Conservation (phyloP, 2,113 vertebrate species). For the Mormyrus iriodes region DNA sequence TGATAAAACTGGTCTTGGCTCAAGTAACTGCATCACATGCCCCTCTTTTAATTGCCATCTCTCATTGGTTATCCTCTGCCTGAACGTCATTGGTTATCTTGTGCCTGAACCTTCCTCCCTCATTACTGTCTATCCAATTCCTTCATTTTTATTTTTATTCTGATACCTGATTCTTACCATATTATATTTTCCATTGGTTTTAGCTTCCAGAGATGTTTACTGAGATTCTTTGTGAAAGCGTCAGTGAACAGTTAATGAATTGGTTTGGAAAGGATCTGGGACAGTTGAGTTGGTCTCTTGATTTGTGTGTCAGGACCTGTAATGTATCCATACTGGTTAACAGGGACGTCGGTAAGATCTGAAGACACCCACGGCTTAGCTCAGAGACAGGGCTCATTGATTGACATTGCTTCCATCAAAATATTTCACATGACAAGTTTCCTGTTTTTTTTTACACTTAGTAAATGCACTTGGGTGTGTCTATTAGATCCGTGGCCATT, state of each 20-base stretch:
- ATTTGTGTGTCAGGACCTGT: not conserved
- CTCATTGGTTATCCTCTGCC: not conserved
- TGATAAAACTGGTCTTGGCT: not conserved
- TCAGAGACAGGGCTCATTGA: not conserved
- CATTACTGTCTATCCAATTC: not conserved
- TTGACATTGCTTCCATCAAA: not conserved
- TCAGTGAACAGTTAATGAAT: not conserved
- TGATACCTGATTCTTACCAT: conserved; percentile 25
- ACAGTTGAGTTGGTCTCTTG: not conserved
- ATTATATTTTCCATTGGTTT: not conserved
- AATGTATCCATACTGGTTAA: not conserved
- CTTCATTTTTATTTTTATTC: not conserved
- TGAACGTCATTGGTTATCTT: not conserved
- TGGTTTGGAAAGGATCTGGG: not conserved
- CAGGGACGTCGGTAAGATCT: not conserved
- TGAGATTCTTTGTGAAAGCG: not conserved
- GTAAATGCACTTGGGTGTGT: not conserved
- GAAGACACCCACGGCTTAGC: not conserved
- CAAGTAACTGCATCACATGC: not conserved
- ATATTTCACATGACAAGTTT: not conserved
- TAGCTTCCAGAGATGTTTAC: not conserved
- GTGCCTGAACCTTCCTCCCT: not conserved
- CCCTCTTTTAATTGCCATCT: not conserved
- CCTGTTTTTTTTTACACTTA: not conserved
- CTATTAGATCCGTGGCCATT: not conserved